Base-by-base conservation (phyloP, 1,140 invertebrate species). In the Heliconius congener region DNA sequence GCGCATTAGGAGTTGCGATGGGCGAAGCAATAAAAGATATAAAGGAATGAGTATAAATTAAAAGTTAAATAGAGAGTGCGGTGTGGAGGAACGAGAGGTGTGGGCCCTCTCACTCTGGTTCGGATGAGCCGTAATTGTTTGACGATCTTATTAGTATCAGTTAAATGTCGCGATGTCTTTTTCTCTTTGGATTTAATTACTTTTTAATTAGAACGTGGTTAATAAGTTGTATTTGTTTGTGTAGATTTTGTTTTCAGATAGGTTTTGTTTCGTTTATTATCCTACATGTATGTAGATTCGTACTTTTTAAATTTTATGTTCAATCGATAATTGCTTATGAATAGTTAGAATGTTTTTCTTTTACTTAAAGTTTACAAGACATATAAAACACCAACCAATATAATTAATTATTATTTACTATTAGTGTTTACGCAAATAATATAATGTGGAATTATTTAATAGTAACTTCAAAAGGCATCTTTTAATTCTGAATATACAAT, bases 1-100 rank as follows among this genome's bases (percentile, higher is more conserved):
- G 89, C 92, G 92, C 92, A 94, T 94, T 94, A 94, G 93, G 92
- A 94, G 92, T 87, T 89, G 91, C 92, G 90, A 93, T 92, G 93
- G 93, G 92, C 88, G 90, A 92, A 92, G 92, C 93, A 94, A 94
- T 94, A 94, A 94, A 94, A 94, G 92, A 94, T 94, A 94, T 94
- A 94, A 94, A 94, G 93, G 93, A 94, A 94, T 94, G 91, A 94
- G 92, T 94, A 94, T 94, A 94, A 94, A 94, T 94, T 93, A 94
- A 94, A 94, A 94, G 92, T 94, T 94, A 94, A 94, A 94, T 93
- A 94, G 93, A 92, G 88, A 90, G 83, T 80, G 86, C 76, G 83
- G 86, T 76, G 82, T 72, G 86, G 66, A 83, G 71, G 86, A 88
- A 76, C 11, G 88, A 86, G 86, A 87, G 83, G 82, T 84, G 74